Evolutionary conservation across 1,140 invertebrate genomes (phyloP).

Genomic region (Chrysopa pallens): DNA sequence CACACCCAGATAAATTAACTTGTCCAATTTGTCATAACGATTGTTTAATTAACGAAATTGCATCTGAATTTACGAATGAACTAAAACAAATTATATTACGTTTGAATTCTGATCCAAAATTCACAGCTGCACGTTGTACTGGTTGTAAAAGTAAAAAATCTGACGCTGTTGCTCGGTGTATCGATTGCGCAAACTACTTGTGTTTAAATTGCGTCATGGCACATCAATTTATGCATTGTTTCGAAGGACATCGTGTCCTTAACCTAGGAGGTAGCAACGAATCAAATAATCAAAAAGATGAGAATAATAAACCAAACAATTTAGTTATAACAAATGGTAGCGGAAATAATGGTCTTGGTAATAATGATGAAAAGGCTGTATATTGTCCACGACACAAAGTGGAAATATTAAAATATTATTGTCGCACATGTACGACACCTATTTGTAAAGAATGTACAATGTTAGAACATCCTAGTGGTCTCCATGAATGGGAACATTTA

Average conservation of each 20-base stretch:
- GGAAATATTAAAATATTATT: conserved; percentile 80
- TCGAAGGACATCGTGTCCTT: conserved; percentile 84
- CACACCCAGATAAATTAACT: conserved; percentile 57
- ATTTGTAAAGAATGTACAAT: conserved; percentile 89
- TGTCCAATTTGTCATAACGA: conserved; percentile 67
- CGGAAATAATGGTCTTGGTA: conserved; percentile 10
- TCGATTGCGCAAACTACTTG: conserved; percentile 87
- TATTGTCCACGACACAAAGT: conserved; percentile 69
- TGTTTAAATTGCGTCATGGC: conserved; percentile 95
- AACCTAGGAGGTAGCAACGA: conserved; percentile 30
- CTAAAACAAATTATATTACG: conserved; percentile 11
- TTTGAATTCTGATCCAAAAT: conserved; percentile 27
- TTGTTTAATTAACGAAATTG: conserved; percentile 38
- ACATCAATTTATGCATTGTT: conserved; percentile 97
- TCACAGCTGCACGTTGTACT: conserved; percentile 50
- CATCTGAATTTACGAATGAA: neutral
- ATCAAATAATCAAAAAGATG: neutral
- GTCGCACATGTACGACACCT: conserved; percentile 71
- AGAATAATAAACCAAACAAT: conserved; percentile 3
- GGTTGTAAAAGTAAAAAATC: conserved; percentile 74
- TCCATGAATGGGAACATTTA: conserved; percentile 73
- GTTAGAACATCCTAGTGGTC: conserved; percentile 64
- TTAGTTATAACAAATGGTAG: conserved; percentile 8
- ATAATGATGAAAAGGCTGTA: conserved; percentile 46
- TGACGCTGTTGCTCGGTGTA: conserved; percentile 76